Percentiles rank a stretch among this genome's conserved stretches.
Conservation (phyloP, 1,140 invertebrate species). For the Grapholita molesta region DNA sequence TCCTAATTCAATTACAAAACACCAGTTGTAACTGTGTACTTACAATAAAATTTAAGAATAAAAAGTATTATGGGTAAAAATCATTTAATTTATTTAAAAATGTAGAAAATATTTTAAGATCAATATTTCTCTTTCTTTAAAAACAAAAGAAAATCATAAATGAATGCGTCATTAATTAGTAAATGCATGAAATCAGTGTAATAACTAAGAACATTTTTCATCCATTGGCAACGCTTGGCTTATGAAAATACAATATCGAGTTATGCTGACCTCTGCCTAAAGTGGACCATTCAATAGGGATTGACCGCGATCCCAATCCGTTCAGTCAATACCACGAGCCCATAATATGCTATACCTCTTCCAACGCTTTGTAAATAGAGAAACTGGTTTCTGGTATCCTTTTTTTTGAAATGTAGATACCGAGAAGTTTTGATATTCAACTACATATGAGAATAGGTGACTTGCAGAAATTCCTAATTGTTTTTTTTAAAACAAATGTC, state of each 20-base stretch:
- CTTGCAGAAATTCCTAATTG: too few species aligned
- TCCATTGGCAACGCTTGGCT: not conserved
- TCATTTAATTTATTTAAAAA: too few species aligned
- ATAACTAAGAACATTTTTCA: not conserved
- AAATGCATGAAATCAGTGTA: too few species aligned
- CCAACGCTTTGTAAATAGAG: not conserved
- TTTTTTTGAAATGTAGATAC: not conserved
- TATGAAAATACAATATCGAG: not conserved
- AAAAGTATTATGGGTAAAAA: too few species aligned
- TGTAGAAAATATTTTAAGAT: too few species aligned
- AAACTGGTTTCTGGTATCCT: not conserved
- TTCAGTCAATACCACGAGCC: not conserved
- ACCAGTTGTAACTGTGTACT: too few species aligned
- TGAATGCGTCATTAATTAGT: too few species aligned
- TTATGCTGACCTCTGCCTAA: not conserved
- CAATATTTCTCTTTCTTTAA: too few species aligned
- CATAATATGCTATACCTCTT: not conserved
- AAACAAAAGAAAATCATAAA: too few species aligned
- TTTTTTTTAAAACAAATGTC: too few species aligned
- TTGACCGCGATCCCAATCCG: conserved; percentile 1
- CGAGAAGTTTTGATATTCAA: not conserved
- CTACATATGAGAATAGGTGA: not conserved
- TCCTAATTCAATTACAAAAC: too few species aligned
- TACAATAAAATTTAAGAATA: too few species aligned
- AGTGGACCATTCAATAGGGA: not conserved